These are phyloP conservation scores for Agrochola lychnidis DNA, from an alignment of 2,888 invertebrate species.

Conservation along the genomic window DNA sequence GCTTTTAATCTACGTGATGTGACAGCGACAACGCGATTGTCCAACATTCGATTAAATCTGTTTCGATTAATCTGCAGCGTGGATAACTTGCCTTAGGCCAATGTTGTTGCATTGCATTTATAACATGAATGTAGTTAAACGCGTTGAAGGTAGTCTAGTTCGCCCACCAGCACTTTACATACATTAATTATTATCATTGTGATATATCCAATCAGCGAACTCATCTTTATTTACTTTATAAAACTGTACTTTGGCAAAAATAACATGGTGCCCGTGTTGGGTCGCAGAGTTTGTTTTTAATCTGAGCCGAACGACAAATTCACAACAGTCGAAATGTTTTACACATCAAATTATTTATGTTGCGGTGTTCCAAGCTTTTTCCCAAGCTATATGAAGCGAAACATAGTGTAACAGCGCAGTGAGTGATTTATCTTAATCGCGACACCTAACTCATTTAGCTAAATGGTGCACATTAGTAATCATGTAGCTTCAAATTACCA, in stretches of 20 bases:
- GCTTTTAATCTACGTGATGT: constrained; percentile 45
- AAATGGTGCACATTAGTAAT: constrained; percentile 58
- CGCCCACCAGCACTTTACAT: too few species aligned
- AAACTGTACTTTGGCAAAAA: constrained; percentile 13
- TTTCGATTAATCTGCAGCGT: constrained; percentile 21
- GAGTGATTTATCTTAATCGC: constrained; percentile 55
- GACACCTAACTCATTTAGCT: constrained; percentile 51
- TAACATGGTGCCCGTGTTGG: not conserved
- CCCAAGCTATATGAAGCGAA: constrained; percentile 29
- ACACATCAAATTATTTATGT: constrained; percentile 37
- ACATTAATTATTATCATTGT: constrained; percentile 11
- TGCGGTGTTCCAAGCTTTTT: constrained; percentile 34
- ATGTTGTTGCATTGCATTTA: not conserved
- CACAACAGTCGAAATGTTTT: constrained; percentile 17
- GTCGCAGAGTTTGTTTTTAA: constrained; percentile 33
- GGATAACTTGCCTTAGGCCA: constrained; percentile 1
- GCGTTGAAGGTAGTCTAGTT: constrained; percentile 14
- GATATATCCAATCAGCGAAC: not conserved
- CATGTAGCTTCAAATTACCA: constrained; percentile 47
- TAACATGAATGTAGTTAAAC: not conserved
- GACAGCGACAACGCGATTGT: constrained; percentile 23
- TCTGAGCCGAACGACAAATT: constrained; percentile 11
- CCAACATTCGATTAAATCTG: constrained; percentile 32
- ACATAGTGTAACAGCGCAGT: constrained; percentile 25
- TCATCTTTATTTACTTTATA: constrained; percentile 11